phyloP scores from a whole-genome alignment of 2,113 vertebrate species.

The Neomonachus schauinslandi region DNA sequence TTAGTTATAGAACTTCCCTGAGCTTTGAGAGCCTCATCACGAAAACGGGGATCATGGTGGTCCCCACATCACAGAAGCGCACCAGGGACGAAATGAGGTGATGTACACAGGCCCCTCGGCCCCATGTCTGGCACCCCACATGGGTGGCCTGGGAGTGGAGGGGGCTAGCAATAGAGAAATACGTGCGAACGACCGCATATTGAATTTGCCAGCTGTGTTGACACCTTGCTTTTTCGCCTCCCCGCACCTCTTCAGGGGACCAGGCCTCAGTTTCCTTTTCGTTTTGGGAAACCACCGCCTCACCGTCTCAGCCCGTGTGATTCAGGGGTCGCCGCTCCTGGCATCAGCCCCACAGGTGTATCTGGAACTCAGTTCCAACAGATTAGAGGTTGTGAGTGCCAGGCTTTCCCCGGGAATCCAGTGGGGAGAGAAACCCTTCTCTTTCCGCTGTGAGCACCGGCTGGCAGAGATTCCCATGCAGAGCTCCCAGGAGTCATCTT shows the following conservation, averaged over 20 bases:
- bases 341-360: background rate
- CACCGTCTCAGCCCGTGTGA: background rate
- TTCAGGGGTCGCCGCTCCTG: background rate
- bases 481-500: background rate
- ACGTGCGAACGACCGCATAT: rapidly evolving
- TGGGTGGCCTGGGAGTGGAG: rapidly evolving
- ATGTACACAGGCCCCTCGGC: rapidly evolving
- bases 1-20: background rate
- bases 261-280: background rate
- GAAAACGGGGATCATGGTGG: background rate
- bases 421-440: background rate
- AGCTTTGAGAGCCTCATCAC: background rate
- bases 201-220: rapidly evolving
- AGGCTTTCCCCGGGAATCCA: background rate
- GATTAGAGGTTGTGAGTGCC: background rate
- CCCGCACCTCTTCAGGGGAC: background rate
- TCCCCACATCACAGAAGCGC: background rate
- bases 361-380: background rate
- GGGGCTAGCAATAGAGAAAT: rapidly evolving
- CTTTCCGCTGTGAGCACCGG: rapidly evolving
- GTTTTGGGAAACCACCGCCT: background rate
- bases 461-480: background rate
- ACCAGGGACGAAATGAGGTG: background rate
- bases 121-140: rapidly evolving
- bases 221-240: background rate